phyloP scores from a whole-genome alignment of 37 sponge, comb jelly and placozoan genomes.

The Haliclona indistincta region DNA sequence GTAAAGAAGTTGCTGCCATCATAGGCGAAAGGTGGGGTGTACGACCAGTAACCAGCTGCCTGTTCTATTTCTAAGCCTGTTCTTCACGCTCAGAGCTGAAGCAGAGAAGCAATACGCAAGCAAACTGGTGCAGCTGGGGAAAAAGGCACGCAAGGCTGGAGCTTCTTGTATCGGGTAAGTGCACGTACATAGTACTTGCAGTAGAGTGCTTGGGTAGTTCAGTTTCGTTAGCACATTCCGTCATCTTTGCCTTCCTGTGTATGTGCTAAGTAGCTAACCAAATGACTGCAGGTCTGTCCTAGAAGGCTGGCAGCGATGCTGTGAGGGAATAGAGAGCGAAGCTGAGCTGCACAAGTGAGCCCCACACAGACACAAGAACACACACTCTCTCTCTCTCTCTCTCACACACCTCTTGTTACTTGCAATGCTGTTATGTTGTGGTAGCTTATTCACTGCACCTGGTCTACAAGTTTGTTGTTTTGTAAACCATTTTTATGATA shows the following conservation, averaged over 20 bases:
- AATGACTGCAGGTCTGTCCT: slow-evolving; percentile 26
- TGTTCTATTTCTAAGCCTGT: not conserved
- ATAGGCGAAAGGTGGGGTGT: slow-evolving; percentile 63
- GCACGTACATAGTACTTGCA: not conserved
- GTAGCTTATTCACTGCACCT: no score
- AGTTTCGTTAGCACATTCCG: not conserved
- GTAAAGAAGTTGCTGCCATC: slow-evolving; percentile 66
- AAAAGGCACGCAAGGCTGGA: slow-evolving; percentile 37
- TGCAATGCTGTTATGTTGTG: no score
- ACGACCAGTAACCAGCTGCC: not conserved
- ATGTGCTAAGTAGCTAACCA: not conserved
- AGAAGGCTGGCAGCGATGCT: slow-evolving; percentile 42
- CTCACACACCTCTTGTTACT: no score
- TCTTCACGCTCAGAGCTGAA: slow-evolving; percentile 48
- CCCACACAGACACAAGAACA: not conserved
- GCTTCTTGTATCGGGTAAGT: slow-evolving; percentile 48
- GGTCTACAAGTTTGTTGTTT: no score
- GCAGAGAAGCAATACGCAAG: slow-evolving; percentile 56
- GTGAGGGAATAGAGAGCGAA: slow-evolving; percentile 53
- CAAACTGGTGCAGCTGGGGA: slow-evolving; percentile 42
- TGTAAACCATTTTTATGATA: no score
- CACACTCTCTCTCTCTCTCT: no score
- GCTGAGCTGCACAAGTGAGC: slow-evolving; percentile 47
- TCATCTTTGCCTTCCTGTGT: not conserved
- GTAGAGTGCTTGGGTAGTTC: not conserved